These are phyloP conservation scores for Lasioglossum marginatum DNA, from an alignment of 2,888 invertebrate species.

Conservation along the genomic window DNA sequence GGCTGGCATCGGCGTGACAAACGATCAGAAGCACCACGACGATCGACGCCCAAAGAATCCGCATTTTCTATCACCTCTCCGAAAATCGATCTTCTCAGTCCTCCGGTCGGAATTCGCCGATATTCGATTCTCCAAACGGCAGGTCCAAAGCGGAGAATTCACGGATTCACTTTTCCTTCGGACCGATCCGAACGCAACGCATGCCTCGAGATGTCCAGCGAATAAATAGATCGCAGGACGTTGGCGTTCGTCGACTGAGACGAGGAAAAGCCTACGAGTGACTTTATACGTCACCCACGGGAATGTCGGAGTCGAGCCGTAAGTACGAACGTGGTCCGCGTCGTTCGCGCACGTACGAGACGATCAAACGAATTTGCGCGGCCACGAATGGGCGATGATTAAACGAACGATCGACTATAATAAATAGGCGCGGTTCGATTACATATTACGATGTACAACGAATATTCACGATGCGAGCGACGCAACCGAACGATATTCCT, in stretches of 20 bases:
- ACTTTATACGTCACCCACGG: slow-evolving; percentile 84
- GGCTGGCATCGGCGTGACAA: slow-evolving; percentile 33
- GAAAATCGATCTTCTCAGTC: not conserved
- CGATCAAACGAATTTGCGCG: slow-evolving; percentile 12
- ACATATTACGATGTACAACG: not conserved
- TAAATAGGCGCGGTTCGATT: not conserved
- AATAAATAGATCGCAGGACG: slow-evolving; percentile 32
- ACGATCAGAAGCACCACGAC: slow-evolving; percentile 28
- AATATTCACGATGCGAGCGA: not conserved
- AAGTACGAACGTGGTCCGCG: slow-evolving; percentile 2
- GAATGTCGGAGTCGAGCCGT: slow-evolving; percentile 18
- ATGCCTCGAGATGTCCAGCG: not conserved
- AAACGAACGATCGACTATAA: not conserved
- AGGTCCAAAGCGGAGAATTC: not conserved
- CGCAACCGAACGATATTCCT: not conserved
- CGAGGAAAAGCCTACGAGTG: slow-evolving; percentile 76
- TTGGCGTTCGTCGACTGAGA: slow-evolving; percentile 76
- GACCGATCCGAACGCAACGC: not conserved
- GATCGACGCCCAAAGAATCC: slow-evolving; percentile 27
- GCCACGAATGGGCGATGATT: not conserved
- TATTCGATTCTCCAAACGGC: not conserved
- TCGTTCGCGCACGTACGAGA: slow-evolving; percentile 3
- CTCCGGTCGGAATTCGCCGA: not conserved
- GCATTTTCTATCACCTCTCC: slow-evolving; percentile 49
- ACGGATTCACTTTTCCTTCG: not conserved